phyloP scores from a whole-genome alignment of 2,888 invertebrate genomes.

The Andrena dorsata region DNA sequence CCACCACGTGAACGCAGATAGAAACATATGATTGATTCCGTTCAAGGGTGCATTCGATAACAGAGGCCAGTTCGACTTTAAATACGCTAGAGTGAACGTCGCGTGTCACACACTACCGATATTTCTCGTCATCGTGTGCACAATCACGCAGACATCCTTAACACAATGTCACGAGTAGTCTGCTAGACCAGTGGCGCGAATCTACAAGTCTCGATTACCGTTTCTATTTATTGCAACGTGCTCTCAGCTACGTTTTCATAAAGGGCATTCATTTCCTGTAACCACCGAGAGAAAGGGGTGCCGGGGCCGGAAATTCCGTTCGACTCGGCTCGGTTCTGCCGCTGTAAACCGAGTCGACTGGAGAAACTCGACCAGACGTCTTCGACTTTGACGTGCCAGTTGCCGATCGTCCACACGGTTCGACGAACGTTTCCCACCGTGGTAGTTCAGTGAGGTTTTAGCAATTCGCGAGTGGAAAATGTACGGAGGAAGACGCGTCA shows the following conservation, averaged over 20 bases:
- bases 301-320: constrained; percentile 31
- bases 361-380: constrained; percentile 13
- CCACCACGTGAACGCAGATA: no score
- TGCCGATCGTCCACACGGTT: constrained; percentile 16
- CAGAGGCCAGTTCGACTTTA: no score
- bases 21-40: no score
- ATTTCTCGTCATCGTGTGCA: no score
- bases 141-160: no score
- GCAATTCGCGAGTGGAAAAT: constrained; percentile 21
- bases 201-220: no score
- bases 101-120: no score
- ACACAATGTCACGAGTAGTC: no score
- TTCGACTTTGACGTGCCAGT: constrained; percentile 21
- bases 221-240: neutral
- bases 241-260: neutral
- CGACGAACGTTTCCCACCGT: neutral
- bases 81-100: no score
- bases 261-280: neutral
- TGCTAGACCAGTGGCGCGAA: no score
- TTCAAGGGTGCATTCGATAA: no score
- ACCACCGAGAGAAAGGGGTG: constrained; percentile 1
- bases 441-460: constrained; percentile 8
- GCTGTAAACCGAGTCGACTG: constrained; percentile 44
- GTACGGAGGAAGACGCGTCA: constrained; percentile 69
- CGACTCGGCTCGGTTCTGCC: constrained; percentile 31